Base-by-base conservation (phyloP, 2,113 vertebrate species). In the Dermatemys mawii region DNA sequence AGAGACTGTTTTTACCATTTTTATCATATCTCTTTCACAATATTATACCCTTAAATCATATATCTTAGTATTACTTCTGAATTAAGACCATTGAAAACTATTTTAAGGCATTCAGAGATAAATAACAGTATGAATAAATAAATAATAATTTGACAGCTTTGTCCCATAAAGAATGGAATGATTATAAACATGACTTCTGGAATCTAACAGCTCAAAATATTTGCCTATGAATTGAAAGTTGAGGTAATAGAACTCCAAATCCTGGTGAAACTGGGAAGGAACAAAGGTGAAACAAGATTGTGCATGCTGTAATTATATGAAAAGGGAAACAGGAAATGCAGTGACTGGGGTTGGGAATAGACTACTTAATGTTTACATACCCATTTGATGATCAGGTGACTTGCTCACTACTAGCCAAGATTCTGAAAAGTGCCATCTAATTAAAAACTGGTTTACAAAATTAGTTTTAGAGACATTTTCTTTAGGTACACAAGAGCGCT, bases 111-210 rank as follows among this genome's bases (percentile, higher is more conserved):
- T 93, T 95, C 76, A 89, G 76, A 92, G 78, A 86, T 92, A 95
- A 96, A 95, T 88, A 95, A 63, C 13, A 67, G 76, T 35, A 87
- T 89, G 92, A 96, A 97, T 93, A 93, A 96, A 92, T 78, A 90
- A 35, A 90, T 32, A 67, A 81, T 63, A 12, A 2, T 19, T 54
- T 82, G 35, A 78, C 49, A 87, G 16, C 3, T 4, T 19, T n/a
- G 67, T 32, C 54, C 2, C 70, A 8, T 22, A 73, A 16, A 48
- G 16, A 92, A 87, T 27, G 51, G 86, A 89, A 94, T 5, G 11
- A 88, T 92, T 92, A 87, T 82, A 81, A 96, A 89, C 5, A 0
- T 0, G 0, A 79, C 44, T 95, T 95, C 48, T 93, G 49, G 51
- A 51, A 93, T 84, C 14, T 83, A 87, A 67, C 27, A 88, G 49